Conservation (phyloP, 1,140 invertebrate genomes). For the Planococcus citri region DNA sequence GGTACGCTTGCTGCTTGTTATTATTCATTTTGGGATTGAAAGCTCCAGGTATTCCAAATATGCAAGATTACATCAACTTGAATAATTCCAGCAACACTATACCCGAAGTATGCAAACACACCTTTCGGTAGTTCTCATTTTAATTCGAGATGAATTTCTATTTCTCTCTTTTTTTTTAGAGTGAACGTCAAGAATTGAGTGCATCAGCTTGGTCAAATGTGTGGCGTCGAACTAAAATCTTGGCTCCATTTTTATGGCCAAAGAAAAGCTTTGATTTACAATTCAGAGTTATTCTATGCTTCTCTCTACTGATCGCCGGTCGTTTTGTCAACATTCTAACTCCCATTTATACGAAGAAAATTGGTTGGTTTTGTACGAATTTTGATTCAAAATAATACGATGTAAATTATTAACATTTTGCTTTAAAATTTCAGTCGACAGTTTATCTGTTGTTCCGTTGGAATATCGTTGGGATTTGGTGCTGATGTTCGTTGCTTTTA, state of each 20-base stretch:
- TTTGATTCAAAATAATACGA: too few relatives aligned
- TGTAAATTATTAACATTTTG: neutral
- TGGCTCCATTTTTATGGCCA: slow-evolving; percentile 91
- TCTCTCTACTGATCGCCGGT: slow-evolving; percentile 60
- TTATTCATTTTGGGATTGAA: slow-evolving; percentile 76
- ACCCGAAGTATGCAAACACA: neutral
- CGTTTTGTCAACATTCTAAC: slow-evolving; percentile 86
- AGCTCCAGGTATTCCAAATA: slow-evolving; percentile 68
- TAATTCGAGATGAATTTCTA: slow-evolving; percentile 32
- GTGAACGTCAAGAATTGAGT: slow-evolving; percentile 22
- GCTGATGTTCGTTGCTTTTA: slow-evolving; percentile 69
- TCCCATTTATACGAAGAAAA: slow-evolving; percentile 84
- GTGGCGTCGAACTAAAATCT: slow-evolving; percentile 60
- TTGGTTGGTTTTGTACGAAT: slow-evolving; percentile 41
- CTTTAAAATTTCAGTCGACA: slow-evolving; percentile 44
- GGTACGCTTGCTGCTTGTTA: slow-evolving; percentile 60
- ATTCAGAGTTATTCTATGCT: slow-evolving; percentile 68
- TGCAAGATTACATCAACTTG: slow-evolving; percentile 45
- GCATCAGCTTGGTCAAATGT: slow-evolving; percentile 65
- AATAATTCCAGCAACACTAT: slow-evolving; percentile 33
- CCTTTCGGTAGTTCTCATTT: too few relatives aligned
- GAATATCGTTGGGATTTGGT: slow-evolving; percentile 78
- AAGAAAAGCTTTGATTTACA: slow-evolving; percentile 65
- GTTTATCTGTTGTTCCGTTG: slow-evolving; percentile 43
- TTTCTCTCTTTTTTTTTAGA: slow-evolving; percentile 16